phyloP scores from a whole-genome alignment of 1,140 invertebrate genomes.

The Neodiprion virginianus region DNA sequence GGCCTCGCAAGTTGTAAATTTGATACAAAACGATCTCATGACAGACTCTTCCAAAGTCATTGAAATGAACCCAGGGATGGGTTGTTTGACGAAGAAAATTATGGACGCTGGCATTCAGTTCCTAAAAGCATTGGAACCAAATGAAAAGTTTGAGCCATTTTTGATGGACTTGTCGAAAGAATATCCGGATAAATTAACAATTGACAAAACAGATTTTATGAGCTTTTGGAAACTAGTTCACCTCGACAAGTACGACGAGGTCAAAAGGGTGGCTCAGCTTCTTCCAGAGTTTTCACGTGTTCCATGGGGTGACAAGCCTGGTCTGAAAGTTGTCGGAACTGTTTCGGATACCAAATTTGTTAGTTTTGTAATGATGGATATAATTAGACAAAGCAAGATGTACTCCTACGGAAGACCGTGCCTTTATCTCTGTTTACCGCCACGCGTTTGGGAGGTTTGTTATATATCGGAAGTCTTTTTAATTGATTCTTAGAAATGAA shows the following conservation, averaged over 20 bases:
- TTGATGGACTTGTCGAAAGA: constrained; percentile 19
- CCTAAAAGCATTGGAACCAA: constrained; percentile 39
- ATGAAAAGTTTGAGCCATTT: neutral
- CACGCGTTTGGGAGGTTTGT: constrained; percentile 38
- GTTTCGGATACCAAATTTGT: constrained; percentile 18
- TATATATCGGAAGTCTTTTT: constrained; percentile 11
- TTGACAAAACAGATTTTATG: constrained; percentile 28
- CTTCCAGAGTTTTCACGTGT: constrained; percentile 23
- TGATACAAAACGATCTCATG: constrained; percentile 37
- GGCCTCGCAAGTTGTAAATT: constrained; percentile 28
- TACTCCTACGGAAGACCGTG: constrained; percentile 30
- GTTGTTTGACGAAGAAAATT: constrained; percentile 43
- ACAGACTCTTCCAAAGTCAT: constrained; percentile 29
- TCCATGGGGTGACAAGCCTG: constrained; percentile 34
- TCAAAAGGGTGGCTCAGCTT: constrained; percentile 14
- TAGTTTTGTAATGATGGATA: constrained; percentile 26
- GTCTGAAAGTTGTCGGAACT: constrained; percentile 35
- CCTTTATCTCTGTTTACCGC: constrained; percentile 37
- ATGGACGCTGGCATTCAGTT: constrained; percentile 35
- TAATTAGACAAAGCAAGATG: constrained; percentile 30
- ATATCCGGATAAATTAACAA: constrained; percentile 27
- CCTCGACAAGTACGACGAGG: neutral
- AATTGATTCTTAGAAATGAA: neutral
- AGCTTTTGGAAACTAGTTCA: neutral
- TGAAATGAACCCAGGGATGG: constrained; percentile 46